Evolutionary conservation across 2,888 invertebrate genomes (phyloP).

Genomic region (Leucoma salicis): DNA sequence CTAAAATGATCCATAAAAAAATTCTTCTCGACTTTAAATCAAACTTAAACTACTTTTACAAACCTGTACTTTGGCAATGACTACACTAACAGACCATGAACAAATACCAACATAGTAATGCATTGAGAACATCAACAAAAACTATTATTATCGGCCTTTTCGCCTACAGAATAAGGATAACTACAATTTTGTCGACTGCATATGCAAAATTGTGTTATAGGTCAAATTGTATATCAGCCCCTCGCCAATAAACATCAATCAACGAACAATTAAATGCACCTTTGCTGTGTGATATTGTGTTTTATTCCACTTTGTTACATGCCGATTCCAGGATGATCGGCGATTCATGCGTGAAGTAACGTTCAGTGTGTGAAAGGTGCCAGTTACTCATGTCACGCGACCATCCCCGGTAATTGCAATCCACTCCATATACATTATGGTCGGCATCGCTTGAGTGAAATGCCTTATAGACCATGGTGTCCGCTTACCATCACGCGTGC

Average conservation of each 20-base stretch:
- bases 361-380: too few relatives aligned
- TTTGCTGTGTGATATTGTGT: slow-evolving; percentile 50
- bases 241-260: slow-evolving; percentile 67
- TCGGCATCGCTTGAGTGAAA: too few relatives aligned
- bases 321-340: too few relatives aligned
- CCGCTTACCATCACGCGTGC: too few relatives aligned
- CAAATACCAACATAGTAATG: slow-evolving; percentile 17
- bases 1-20: not conserved
- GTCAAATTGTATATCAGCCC: slow-evolving; percentile 40
- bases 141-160: slow-evolving; percentile 17
- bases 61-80: slow-evolving; percentile 15
- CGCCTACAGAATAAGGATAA: not conserved
- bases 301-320: too few relatives aligned
- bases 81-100: slow-evolving; percentile 36
- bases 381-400: too few relatives aligned
- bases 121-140: not conserved
- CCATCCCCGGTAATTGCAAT: too few relatives aligned
- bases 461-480: too few relatives aligned
- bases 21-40: not conserved
- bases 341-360: too few relatives aligned
- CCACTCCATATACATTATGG: too few relatives aligned
- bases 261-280: slow-evolving; percentile 66
- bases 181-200: slow-evolving; percentile 1
- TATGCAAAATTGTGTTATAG: slow-evolving; percentile 16
- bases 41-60: slow-evolving; percentile 11